phyloP scores from a whole-genome alignment of 2,888 invertebrate species.

The Hymenopus coronatus region DNA sequence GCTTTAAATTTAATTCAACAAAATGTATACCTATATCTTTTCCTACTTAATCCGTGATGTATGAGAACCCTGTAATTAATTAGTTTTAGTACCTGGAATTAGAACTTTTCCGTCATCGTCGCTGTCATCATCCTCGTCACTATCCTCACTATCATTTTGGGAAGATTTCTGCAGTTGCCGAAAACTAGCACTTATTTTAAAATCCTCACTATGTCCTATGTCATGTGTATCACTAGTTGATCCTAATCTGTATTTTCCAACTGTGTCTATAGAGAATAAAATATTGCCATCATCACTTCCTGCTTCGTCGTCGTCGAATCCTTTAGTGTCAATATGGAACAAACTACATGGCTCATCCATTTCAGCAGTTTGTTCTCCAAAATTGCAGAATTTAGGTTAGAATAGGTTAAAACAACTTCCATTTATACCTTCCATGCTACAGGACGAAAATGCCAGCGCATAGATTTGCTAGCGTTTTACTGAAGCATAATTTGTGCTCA shows the following conservation, averaged over 20 bases:
- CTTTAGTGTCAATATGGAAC: neutral
- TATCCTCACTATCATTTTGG: neutral
- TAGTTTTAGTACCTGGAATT: neutral
- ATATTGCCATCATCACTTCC: neutral
- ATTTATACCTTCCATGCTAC: no score
- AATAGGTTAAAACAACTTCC: no score
- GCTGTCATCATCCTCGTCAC: neutral
- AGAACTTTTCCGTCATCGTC: neutral
- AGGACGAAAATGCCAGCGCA: no score
- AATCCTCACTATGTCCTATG: no score
- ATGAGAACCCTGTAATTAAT: no score
- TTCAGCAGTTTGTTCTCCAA: neutral
- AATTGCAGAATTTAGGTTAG: neutral
- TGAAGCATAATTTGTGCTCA: no score
- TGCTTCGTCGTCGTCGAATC: neutral
- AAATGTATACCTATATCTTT: no score
- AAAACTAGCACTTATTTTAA: neutral
- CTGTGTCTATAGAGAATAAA: neutral
- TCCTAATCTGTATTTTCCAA: neutral
- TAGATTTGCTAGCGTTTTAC: no score
- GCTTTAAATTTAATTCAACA: neutral
- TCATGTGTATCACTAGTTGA: neutral
- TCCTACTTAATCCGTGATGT: no score
- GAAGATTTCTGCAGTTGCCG: neutral
- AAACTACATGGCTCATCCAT: neutral